Percentiles rank a stretch among this genome's conserved stretches.
phyloP scores from a whole-genome alignment of 2,113 vertebrate genomes.

The Jaculus jaculus region DNA sequence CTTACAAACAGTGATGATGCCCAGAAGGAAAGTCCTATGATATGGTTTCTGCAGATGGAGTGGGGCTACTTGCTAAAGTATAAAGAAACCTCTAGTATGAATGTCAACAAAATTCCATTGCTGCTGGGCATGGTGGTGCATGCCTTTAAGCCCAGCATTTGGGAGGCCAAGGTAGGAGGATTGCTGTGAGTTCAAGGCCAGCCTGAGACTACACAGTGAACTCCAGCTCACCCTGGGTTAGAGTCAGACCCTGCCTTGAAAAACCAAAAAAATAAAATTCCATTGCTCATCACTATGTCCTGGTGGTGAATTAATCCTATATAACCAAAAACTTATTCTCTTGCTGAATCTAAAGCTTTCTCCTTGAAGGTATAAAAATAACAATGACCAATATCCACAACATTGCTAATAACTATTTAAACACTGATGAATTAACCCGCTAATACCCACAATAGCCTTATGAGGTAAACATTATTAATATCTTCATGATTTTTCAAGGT shows the following conservation, averaged over 20 bases:
- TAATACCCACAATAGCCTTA: background rate
- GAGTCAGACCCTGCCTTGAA: too few relatives aligned
- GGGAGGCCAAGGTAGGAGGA: too few relatives aligned
- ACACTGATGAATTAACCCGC: slow-evolving; percentile 6
- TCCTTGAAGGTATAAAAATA: background rate
- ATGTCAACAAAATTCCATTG: background rate
- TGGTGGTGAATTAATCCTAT: background rate
- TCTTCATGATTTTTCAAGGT: too few relatives aligned
- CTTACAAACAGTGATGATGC: background rate
- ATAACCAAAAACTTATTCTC: background rate
- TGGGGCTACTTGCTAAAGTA: background rate
- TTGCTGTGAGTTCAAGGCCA: too few relatives aligned
- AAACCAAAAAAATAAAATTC: background rate
- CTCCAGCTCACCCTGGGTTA: too few relatives aligned
- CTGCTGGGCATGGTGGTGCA: too few relatives aligned
- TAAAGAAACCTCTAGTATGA: slow-evolving; percentile 2
- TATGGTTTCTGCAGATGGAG: background rate
- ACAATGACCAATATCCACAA: background rate
- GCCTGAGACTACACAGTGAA: too few relatives aligned
- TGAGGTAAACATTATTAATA: background rate
- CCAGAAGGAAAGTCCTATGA: background rate
- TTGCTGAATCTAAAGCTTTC: background rate
- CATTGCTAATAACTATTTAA: background rate
- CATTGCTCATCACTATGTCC: background rate
- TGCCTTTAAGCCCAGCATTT: too few relatives aligned